These are phyloP conservation scores for Sandelia bainsii DNA, from an alignment of 2,797 vertebrate species.

Conservation along the genomic window DNA sequence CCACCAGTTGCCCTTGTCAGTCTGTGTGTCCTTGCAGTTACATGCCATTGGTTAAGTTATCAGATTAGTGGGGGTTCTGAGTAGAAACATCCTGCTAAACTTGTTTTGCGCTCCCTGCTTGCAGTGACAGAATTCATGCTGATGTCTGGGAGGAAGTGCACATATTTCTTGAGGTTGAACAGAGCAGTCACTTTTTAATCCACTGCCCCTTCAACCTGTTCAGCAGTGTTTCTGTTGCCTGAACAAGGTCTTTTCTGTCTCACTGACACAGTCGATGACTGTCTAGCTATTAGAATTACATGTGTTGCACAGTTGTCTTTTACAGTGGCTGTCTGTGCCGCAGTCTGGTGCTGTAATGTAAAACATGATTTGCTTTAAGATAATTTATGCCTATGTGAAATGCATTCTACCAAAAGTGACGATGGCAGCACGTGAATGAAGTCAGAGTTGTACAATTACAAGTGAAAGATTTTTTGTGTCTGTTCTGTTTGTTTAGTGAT, in stretches of 20 bases:
- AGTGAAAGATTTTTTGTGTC: conserved; percentile 18
- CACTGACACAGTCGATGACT: conserved; percentile 13
- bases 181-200: conserved; percentile 12
- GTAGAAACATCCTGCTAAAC: neutral
- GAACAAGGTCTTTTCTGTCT: conserved; percentile 12
- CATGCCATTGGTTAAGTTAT: conserved; percentile 1
- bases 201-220: neutral
- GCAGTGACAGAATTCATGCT: conserved; percentile 3
- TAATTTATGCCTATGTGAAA: conserved; percentile 58
- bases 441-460: conserved; percentile 18
- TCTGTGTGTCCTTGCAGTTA: neutral
- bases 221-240: conserved; percentile 3
- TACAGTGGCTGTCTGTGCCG: conserved; percentile 49
- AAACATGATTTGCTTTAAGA: conserved; percentile 55
- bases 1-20: neutral
- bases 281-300: conserved; percentile 45
- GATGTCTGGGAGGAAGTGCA: conserved; percentile 1
- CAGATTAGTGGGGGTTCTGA: neutral
- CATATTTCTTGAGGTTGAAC: conserved; percentile 7
- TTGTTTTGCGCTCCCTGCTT: neutral
- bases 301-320: conserved; percentile 58
- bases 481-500: conserved; percentile 39
- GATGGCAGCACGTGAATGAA: conserved; percentile 18
- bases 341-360: conserved; percentile 52
- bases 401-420: conserved; percentile 16